A percentile compares a stretch with the other conserved stretches of the same genome.
These are phyloP conservation scores for Microtus montanus DNA, from an alignment of 2,113 vertebrate genomes.

Conservation along the genomic window DNA sequence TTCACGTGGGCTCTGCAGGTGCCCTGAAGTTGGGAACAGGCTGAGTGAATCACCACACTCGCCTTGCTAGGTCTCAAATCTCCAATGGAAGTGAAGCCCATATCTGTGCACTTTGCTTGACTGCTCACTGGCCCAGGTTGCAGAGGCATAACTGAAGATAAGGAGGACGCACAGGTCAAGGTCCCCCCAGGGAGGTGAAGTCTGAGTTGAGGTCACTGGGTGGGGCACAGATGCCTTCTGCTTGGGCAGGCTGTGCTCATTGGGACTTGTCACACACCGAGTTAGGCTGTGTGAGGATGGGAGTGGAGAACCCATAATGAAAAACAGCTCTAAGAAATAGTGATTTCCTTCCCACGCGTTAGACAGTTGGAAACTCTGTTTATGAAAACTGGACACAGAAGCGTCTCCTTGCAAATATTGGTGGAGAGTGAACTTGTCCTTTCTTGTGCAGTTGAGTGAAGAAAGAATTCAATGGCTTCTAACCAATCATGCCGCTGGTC, in stretches of 20 bases:
- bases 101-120: constrained; percentile 19
- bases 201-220: too few species aligned
- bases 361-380: not conserved
- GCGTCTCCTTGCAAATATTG: not conserved
- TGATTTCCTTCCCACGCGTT: rapidly evolving
- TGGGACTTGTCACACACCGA: not conserved
- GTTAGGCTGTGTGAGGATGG: not conserved
- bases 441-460: not conserved
- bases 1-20: rapidly evolving
- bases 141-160: not conserved
- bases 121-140: not conserved
- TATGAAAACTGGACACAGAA: not conserved
- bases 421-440: not conserved
- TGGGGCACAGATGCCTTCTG: too few species aligned
- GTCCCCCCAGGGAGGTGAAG: not conserved
- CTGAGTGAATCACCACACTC: not conserved
- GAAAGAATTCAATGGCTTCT: not conserved
- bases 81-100: not conserved
- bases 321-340: not conserved
- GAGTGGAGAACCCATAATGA: not conserved
- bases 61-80: rapidly evolving
- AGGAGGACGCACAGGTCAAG: not conserved
- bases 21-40: not conserved
- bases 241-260: too few species aligned
- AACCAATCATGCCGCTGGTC: too few species aligned